Evolutionary conservation across 2,797 vertebrate genomes (phyloP), one percentile per base, ranked within the genome.

Genomic region (Ctenopoma kingsleyae): DNA sequence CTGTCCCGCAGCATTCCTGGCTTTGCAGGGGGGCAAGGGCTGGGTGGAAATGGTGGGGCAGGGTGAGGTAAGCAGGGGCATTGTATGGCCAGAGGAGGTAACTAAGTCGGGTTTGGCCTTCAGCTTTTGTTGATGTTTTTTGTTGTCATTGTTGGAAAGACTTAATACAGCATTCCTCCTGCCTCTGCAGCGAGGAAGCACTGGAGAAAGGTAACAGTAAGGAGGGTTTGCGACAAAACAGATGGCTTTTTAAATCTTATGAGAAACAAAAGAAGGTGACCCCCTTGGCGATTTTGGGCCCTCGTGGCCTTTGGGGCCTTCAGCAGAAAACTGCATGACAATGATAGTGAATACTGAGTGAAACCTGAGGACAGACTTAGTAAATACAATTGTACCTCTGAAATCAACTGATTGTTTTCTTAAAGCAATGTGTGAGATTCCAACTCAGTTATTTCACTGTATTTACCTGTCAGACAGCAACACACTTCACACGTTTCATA

Each of bases 101-200:
- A 76, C 90, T 84, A 76, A 79, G 81, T 82, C 71, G 84, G 91
- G 86, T 86, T 89, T 76, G 89, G 88, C 69, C 69, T 72, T 70
- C 30, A 56, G 81, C 86, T 82, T 90, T 91, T 90, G 83, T 89
- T 72, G 73, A 59, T 67, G 75, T 83, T 87, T 86, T 84, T 93
- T 93, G 90, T 93, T 86, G 81, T 91, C 87, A 93, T 95, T 95
- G 94, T 94, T 88, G 86, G 67, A 59, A 38, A 47, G 81, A 63
- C 85, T 91, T 91, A 91, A 91, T 81, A 79, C 82, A 83, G 52
- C 83, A 91, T 93, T 91, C 92, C 89, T 87, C 55, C 60, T 77
- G 76, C 78, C 75, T 43, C 74, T 71, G 41, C 27, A 12, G 55
- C 22, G 51, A 76, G 67, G 75, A 75, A 47, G 74, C 67, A 73